phyloP scores from a whole-genome alignment of 1,140 invertebrate species.

The Idris sp. region DNA sequence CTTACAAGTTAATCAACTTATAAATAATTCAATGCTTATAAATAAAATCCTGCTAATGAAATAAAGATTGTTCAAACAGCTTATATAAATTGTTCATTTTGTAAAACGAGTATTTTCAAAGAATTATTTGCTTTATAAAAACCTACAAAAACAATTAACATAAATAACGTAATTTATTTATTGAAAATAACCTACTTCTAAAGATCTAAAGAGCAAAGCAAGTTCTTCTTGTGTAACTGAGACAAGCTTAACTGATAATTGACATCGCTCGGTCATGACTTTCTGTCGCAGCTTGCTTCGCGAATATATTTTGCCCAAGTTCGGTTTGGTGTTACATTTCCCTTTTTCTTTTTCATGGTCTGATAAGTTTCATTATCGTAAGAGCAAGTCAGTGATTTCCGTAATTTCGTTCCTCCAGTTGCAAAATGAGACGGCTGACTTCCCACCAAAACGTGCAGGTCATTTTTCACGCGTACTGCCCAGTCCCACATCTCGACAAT shows the following conservation, averaged over 20 bases:
- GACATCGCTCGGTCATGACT: conserved; percentile 69
- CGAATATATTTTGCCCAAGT: conserved; percentile 86
- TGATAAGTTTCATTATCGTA: conserved; percentile 81
- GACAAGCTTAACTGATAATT: conserved; percentile 60
- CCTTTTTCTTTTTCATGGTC: conserved; percentile 78
- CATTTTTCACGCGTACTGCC: conserved; percentile 82
- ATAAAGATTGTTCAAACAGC: too few species aligned
- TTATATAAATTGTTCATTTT: too few species aligned
- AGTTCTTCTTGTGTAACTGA: conserved; percentile 25
- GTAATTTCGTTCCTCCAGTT: conserved; percentile 81
- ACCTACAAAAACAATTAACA: too few species aligned
- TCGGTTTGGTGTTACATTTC: conserved; percentile 80
- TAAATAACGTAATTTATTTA: too few species aligned
- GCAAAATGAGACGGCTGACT: conserved; percentile 75
- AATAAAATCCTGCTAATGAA: too few species aligned
- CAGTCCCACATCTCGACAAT: conserved; percentile 86
- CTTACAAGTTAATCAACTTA: too few species aligned
- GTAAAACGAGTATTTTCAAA: too few species aligned
- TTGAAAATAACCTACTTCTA: too few species aligned
- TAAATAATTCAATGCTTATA: too few species aligned
- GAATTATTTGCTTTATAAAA: too few species aligned
- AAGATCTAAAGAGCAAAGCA: conserved; percentile 45
- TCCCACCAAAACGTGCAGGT: conserved; percentile 82
- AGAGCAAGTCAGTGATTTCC: conserved; percentile 82
- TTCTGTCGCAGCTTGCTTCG: conserved; percentile 82